These are phyloP conservation scores for Cyclopterus lumpus DNA, from an alignment of 2,797 vertebrate genomes.

Conservation along the genomic window DNA sequence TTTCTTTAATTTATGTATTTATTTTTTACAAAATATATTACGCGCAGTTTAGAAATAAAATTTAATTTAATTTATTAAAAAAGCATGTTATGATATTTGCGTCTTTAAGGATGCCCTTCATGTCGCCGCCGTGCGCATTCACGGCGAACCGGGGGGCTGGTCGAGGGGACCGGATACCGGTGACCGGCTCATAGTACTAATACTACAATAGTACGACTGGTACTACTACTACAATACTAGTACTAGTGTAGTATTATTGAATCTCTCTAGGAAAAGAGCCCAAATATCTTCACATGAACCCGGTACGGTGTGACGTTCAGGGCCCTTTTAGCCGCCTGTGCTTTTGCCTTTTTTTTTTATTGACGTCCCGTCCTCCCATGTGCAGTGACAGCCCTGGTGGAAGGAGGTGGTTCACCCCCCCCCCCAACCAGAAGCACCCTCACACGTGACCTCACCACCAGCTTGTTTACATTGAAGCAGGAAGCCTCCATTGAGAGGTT, in stretches of 20 bases:
- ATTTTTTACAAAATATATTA: neutral
- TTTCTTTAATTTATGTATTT: neutral
- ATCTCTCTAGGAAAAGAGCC: neutral
- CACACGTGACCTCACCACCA: no score
- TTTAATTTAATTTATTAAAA: no score
- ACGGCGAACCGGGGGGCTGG: neutral
- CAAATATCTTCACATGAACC: neutral
- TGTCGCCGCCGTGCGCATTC: neutral
- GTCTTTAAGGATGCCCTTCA: constrained; percentile 1
- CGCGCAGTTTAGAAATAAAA: neutral
- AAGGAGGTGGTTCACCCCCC: no score
- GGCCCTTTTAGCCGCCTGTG: neutral
- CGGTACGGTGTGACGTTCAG: neutral
- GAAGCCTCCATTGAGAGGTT: no score
- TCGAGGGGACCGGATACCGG: neutral
- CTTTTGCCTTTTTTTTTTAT: neutral
- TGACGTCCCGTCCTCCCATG: neutral
- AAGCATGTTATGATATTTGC: no score
- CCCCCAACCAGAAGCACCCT: no score
- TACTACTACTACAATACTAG: neutral
- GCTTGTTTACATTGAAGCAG: no score
- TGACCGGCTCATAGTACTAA: neutral
- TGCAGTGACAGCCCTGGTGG: no score
- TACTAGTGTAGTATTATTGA: neutral
- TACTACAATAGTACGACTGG: neutral